Evolutionary conservation across 1,140 invertebrate species (phyloP).

Genomic region (Heliconius eleuchia): DNA sequence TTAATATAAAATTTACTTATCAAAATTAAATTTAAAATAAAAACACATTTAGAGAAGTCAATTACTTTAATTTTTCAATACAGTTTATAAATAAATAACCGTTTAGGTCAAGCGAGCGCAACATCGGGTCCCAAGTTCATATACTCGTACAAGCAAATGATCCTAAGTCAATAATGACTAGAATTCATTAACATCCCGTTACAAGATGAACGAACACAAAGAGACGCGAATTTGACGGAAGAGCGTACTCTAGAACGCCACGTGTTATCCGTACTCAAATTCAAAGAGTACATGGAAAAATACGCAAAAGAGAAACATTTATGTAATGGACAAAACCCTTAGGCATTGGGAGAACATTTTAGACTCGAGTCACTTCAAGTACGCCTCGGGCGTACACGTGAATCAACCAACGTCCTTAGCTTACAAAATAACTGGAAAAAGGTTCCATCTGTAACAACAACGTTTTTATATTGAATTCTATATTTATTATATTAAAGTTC

Average conservation of each 20-base stretch:
- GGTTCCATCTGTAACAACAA: background rate
- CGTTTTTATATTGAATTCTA: background rate
- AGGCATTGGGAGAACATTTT: slow-evolving; percentile 50
- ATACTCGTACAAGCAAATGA: background rate
- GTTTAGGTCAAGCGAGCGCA: too few species aligned
- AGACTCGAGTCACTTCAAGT: slow-evolving; percentile 58
- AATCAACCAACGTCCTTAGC: slow-evolving; percentile 34
- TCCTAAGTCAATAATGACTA: background rate
- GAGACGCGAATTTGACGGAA: slow-evolving; percentile 12
- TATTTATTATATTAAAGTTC: background rate
- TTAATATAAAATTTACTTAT: too few species aligned
- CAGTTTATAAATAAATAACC: too few species aligned
- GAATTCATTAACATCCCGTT: slow-evolving; percentile 7
- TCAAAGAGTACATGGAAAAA: slow-evolving; percentile 45
- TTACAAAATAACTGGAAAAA: slow-evolving; percentile 12
- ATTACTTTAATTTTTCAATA: too few species aligned
- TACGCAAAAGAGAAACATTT: slow-evolving; percentile 52
- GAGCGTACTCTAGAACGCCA: slow-evolving; percentile 33
- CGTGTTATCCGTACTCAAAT: slow-evolving; percentile 37
- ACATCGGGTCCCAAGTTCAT: background rate
- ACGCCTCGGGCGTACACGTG: slow-evolving; percentile 41
- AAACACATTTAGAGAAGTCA: too few species aligned
- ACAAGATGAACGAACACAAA: background rate
- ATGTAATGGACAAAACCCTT: slow-evolving; percentile 50
- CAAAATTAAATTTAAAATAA: too few species aligned